Evolutionary conservation across 2,113 vertebrate genomes (phyloP).

Genomic region (Archocentrus centrarchus): DNA sequence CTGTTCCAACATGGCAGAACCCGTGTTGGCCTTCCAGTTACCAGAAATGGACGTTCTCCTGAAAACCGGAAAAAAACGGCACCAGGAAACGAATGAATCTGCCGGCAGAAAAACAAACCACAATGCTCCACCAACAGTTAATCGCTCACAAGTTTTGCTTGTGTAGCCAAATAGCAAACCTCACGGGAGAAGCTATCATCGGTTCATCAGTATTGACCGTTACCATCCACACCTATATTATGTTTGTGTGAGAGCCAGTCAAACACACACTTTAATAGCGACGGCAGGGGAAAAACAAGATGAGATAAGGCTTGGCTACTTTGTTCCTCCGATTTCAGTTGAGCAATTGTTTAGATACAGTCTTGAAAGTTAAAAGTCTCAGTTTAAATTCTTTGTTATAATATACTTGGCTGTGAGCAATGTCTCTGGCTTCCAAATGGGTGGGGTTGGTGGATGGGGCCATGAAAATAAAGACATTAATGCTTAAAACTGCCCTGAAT

Average conservation of each 20-base stretch:
- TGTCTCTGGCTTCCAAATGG: slow-evolving; percentile 26
- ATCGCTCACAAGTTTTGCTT: not conserved
- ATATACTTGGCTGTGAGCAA: not conserved
- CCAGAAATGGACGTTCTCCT: slow-evolving; percentile 99
- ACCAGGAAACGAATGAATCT: slow-evolving; percentile 14
- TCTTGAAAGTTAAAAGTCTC: slow-evolving; percentile 28
- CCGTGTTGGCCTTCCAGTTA: slow-evolving; percentile 99
- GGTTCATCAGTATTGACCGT: slow-evolving; percentile 19
- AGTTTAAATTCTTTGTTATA: slow-evolving; percentile 23
- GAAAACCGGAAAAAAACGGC: slow-evolving; percentile 33
- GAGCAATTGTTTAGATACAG: slow-evolving; percentile 29
- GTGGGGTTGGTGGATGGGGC: not conserved
- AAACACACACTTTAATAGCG: slow-evolving; percentile 7
- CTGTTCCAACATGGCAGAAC: slow-evolving; percentile 98
- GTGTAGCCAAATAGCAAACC: not conserved
- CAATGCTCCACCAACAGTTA: slow-evolving; percentile 1
- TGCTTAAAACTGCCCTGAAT: not conserved
- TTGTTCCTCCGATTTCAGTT: not conserved
- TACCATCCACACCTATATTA: slow-evolving; percentile 40
- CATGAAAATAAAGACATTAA: not conserved
- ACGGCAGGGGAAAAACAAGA: not conserved
- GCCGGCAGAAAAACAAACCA: not conserved
- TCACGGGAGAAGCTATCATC: not conserved
- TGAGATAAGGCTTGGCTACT: slow-evolving; percentile 35
- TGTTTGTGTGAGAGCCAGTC: slow-evolving; percentile 40